phyloP scores from a whole-genome alignment of 53 echinoderm and acorn worm genomes.

The Crossaster papposus region DNA sequence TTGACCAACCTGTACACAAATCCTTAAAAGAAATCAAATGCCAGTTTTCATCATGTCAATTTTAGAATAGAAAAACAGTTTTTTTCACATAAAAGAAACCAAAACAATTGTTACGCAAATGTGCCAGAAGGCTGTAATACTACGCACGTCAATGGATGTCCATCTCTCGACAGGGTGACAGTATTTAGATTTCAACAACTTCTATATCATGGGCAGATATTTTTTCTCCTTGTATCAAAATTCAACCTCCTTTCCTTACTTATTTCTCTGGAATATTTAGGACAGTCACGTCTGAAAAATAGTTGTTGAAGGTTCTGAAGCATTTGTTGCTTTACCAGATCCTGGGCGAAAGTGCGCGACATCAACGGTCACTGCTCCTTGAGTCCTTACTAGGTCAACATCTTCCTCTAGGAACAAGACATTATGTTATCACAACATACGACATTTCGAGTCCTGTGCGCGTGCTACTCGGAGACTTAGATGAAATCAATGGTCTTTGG shows the following conservation, averaged over 20 bases:
- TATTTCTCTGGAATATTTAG: neutral
- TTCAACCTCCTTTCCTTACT: too few relatives aligned
- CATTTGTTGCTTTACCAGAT: too few relatives aligned
- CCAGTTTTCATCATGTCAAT: neutral
- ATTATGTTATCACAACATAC: too few relatives aligned
- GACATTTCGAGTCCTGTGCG: too few relatives aligned
- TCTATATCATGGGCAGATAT: neutral
- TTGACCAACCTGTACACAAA: slow-evolving; percentile 3
- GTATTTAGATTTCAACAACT: neutral
- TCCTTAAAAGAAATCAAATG: neutral
- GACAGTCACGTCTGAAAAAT: too few relatives aligned
- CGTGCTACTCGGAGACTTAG: neutral
- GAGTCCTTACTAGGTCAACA: too few relatives aligned
- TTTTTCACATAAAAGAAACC: too few relatives aligned
- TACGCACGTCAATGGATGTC: neutral
- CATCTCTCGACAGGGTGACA: neutral
- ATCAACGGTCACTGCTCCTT: too few relatives aligned
- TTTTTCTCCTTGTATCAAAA: neutral
- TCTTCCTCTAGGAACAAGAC: neutral
- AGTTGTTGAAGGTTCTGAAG: too few relatives aligned
- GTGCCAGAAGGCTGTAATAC: neutral
- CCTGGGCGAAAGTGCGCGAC: too few relatives aligned
- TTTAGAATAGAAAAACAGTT: neutral
- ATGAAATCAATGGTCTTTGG: slow-evolving; percentile 17
- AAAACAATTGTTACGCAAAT: neutral